phyloP scores from a whole-genome alignment of 2,113 vertebrate genomes.

The Megaceryle maxima region DNA sequence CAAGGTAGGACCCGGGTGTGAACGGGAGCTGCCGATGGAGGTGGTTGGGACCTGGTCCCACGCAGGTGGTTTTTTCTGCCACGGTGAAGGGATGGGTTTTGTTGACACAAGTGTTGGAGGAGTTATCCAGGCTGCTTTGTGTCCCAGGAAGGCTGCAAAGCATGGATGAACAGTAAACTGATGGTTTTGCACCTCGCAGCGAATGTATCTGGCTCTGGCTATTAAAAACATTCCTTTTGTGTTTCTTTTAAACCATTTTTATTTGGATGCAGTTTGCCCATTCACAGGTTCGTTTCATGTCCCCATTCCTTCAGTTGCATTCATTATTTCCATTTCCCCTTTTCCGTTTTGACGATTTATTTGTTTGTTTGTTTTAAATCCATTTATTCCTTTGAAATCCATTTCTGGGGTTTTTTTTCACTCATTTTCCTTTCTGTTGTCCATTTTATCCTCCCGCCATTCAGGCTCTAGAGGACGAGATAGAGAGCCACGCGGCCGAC shows the following conservation, averaged over 20 bases:
- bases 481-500: slow-evolving; percentile 80
- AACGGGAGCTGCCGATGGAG: background rate
- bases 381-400: background rate
- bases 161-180: background rate
- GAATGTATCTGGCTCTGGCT: background rate
- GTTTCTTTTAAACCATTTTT: background rate
- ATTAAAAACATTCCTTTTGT: background rate
- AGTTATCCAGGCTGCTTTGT: background rate
- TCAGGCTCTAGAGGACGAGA: slow-evolving; percentile 91
- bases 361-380: background rate
- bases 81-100: background rate
- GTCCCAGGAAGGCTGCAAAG: background rate
- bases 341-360: background rate
- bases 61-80: background rate
- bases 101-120: background rate
- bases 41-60: background rate
- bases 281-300: background rate
- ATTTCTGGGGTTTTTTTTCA: background rate
- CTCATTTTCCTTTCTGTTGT: slow-evolving; percentile 61
- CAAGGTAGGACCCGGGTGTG: slow-evolving; percentile 77
- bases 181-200: background rate
- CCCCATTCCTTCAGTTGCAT: slow-evolving; percentile 46
- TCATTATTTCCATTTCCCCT: slow-evolving; percentile 10
- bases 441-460: slow-evolving; percentile 73
- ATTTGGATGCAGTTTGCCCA: background rate